Conservation (phyloP, 2,888 invertebrate species). For the Drosophila demipolita region DNA sequence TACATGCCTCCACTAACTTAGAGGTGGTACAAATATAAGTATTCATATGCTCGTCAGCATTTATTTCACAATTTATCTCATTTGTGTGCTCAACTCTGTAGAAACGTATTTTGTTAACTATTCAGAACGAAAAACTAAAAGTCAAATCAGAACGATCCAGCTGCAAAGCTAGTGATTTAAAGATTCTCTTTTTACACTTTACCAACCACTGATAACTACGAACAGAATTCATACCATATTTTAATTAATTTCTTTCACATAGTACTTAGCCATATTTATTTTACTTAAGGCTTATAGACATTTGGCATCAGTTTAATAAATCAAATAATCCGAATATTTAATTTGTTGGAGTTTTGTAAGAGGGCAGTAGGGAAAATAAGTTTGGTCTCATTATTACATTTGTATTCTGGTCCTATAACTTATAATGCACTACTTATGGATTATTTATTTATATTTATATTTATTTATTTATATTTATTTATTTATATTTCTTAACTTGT, state of each 20-base stretch:
- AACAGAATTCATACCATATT: not conserved
- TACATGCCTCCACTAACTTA: constrained; percentile 13
- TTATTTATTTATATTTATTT: not conserved
- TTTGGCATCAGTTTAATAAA: not conserved
- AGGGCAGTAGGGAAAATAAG: not conserved
- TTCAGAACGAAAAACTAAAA: constrained; percentile 9
- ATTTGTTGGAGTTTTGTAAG: not conserved
- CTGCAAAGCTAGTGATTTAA: not conserved
- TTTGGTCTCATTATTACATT: not conserved
- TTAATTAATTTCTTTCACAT: too few species aligned
- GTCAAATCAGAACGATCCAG: not conserved
- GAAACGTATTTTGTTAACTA: constrained; percentile 8
- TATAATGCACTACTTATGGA: not conserved
- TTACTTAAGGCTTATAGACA: not conserved
- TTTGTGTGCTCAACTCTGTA: constrained; percentile 51
- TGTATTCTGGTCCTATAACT: not conserved
- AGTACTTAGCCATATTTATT: not conserved
- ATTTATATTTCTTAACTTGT: not conserved
- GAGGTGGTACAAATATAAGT: not conserved
- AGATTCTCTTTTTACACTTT: not conserved
- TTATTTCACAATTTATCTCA: constrained; percentile 28
- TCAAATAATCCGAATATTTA: not conserved
- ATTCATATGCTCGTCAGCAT: constrained; percentile 9
- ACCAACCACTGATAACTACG: not conserved
- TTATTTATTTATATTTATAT: not conserved